Evolutionary conservation across 2,797 vertebrate genomes (phyloP).

Genomic region (Gymnothorax javanicus): DNA sequence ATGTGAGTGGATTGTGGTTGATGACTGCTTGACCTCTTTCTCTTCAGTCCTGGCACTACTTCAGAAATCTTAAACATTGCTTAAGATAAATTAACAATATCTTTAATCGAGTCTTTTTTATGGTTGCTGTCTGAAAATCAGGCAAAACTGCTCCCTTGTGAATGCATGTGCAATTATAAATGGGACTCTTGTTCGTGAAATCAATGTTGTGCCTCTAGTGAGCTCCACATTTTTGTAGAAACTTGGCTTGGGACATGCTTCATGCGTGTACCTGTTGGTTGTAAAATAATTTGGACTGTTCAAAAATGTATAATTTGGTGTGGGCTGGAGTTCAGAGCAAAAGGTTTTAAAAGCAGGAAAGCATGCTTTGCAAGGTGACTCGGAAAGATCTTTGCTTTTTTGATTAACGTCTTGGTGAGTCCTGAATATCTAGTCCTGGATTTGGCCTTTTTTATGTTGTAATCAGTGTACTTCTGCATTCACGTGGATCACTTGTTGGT

Average conservation of each 20-base stretch:
- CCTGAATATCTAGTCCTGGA: not conserved
- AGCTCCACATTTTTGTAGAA: not conserved
- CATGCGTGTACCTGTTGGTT: too few relatives aligned
- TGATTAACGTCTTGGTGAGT: not conserved
- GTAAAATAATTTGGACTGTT: not conserved
- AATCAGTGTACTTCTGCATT: not conserved
- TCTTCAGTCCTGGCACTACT: not conserved
- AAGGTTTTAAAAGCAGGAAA: not conserved
- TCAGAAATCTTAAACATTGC: not conserved
- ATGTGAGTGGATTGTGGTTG: not conserved
- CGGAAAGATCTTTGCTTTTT: not conserved
- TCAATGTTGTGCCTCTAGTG: not conserved
- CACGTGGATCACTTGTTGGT: too few relatives aligned
- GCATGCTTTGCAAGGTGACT: not conserved
- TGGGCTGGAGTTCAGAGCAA: not conserved
- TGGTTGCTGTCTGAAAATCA: not conserved
- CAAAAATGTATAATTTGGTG: constrained; percentile 11
- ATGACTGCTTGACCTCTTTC: not conserved
- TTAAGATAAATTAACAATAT: not conserved
- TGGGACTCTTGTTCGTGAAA: not conserved
- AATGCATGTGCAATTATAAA: not conserved
- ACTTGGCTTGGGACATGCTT: not conserved
- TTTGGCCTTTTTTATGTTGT: not conserved
- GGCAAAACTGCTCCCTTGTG: not conserved
- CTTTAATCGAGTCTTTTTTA: not conserved